Evolutionary conservation across 2,888 invertebrate species (phyloP), one percentile per base, ranked within the genome.

Genomic region (Drosophila macrospina): DNA sequence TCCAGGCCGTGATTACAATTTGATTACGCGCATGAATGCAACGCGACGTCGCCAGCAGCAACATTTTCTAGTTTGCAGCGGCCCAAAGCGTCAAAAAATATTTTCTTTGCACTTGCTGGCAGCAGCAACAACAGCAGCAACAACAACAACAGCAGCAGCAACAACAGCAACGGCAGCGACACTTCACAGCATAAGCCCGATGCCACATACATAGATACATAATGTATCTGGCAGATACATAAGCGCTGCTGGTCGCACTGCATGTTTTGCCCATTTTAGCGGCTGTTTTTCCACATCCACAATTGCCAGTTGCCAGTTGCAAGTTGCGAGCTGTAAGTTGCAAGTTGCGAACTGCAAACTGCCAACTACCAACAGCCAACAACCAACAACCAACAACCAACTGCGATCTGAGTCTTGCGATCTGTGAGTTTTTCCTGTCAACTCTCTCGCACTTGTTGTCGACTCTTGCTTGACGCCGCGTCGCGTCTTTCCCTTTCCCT

Each of bases 11-110:
- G 86, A 86, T 86, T 88, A 88, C 86, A 88, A 89, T 86, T 86
- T 86, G 86, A 86, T 86, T 86, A 89, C 89, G 86, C 90, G 89
- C 90, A 87, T 87, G 84, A 89, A 85, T 87, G 89, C 89, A 88
- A 86, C 72, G 84, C 78, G 66, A 68, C 74, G 68, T 70, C 54
- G 75, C 73, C 73, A 60, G 61, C 72, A 69, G 70, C 77, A 63
- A 71, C 70, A 79, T 74, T 88, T 86, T 87, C 80, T 84, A 85
- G 74, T 81, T 78, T 85, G 71, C 47, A 65, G 65, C 61, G 59
- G 73, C 62, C 74, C 73, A 81, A 83, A 84, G 79, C 84, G 89
- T 86, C 89, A 82, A 89, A 89, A 89, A 88, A 84, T 89, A 84
- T 84, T 89, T 88, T 88, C 88, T 73, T 89, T 88, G 80, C 88